A percentile compares a stretch with the other conserved stretches of the same genome.
These are phyloP conservation scores for Pluvianellus socialis DNA, from an alignment of 2,113 vertebrate genomes.

Conservation along the genomic window DNA sequence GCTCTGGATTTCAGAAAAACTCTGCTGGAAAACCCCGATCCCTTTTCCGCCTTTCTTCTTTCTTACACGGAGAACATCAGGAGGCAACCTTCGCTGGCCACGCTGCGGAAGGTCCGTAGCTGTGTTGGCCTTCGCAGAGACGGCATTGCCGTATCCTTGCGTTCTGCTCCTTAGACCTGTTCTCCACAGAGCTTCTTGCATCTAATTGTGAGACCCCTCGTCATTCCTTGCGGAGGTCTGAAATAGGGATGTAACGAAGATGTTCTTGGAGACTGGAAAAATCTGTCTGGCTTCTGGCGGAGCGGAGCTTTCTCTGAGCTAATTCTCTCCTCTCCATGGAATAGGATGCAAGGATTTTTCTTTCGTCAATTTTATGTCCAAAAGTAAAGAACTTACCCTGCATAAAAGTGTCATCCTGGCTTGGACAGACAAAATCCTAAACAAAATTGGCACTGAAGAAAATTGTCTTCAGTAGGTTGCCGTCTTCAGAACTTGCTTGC, in stretches of 20 bases:
- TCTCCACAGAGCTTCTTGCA: background rate
- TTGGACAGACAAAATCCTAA: background rate
- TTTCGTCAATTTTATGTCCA: background rate
- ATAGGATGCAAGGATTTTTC: background rate
- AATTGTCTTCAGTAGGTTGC: background rate
- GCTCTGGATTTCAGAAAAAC: background rate
- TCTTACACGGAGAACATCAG: background rate
- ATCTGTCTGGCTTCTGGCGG: background rate
- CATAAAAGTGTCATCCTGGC: background rate
- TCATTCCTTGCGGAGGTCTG: background rate
- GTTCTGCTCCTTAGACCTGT: background rate
- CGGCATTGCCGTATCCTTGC: fast-evolving
- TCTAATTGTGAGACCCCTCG: background rate
- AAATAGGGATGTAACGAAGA: background rate
- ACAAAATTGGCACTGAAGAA: background rate
- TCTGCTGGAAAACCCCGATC: background rate
- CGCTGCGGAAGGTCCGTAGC: background rate
- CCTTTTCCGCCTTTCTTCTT: background rate
- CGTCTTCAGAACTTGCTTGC: background rate
- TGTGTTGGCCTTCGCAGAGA: background rate
- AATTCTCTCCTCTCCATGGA: background rate
- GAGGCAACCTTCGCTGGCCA: background rate
- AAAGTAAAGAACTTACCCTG: background rate
- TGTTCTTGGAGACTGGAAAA: background rate
- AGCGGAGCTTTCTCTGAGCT: background rate